Evolutionary conservation across 2,888 invertebrate genomes (phyloP).

Genomic region (Synergus umbraculus): DNA sequence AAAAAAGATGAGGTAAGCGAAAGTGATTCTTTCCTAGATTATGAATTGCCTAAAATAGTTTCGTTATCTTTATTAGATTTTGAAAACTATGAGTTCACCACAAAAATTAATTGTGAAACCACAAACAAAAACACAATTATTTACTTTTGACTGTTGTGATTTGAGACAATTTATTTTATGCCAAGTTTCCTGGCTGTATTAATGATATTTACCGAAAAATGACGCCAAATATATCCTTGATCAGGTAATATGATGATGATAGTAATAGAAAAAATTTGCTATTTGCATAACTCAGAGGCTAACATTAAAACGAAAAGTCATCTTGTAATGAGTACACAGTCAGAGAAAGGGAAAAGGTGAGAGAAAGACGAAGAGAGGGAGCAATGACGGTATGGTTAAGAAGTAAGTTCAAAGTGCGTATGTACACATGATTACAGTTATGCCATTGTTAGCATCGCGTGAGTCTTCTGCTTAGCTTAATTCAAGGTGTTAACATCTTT

Average conservation of each 20-base stretch:
- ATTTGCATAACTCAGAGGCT: no score
- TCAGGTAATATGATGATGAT: not conserved
- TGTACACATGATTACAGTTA: slow-evolving; percentile 4
- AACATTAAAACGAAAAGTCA: not conserved
- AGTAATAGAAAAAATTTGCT: not conserved
- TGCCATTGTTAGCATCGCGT: not conserved
- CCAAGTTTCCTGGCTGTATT: not conserved
- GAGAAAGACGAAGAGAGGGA: not conserved
- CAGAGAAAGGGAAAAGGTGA: not conserved
- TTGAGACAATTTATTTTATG: not conserved
- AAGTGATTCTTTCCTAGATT: not conserved
- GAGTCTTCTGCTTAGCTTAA: slow-evolving; percentile 14
- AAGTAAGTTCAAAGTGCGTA: not conserved
- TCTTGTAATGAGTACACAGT: not conserved
- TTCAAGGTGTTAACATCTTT: slow-evolving; percentile 26
- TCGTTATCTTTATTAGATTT: not conserved
- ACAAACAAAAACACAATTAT: not conserved
- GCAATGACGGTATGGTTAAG: not conserved
- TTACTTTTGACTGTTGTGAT: not conserved
- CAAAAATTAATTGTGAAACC: no score
- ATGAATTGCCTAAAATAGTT: not conserved
- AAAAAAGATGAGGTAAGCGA: not conserved
- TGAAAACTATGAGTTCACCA: not conserved
- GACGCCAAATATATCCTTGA: not conserved
- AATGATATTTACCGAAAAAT: not conserved